Evolutionary conservation across 2,888 invertebrate genomes (phyloP), one percentile per base, ranked within the genome.

Genomic region (Noctua pronuba): DNA sequence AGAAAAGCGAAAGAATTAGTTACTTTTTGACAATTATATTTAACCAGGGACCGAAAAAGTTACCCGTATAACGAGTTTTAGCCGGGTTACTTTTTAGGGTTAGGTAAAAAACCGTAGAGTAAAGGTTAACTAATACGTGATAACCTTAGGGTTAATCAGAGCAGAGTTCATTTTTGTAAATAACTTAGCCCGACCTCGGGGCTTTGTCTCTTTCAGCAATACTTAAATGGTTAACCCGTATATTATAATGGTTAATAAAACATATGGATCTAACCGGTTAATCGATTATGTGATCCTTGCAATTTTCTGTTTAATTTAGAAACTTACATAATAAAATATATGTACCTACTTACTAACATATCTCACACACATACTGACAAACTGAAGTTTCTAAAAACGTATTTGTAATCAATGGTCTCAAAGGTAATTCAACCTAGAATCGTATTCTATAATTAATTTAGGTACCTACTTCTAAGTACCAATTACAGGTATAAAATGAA

Each of bases 371-470:
- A 71, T 1, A 31, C 65, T 8, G 31, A 79, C 82, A 62, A 28
- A 76, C 38, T 10, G 0, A 65, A 52, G 35, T 49, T 77, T 76
- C n/a, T 55, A 5, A 64, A 49, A 11, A 24, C 11, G 18, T 38
- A 70, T 7, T 49, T 58, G 11, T 31, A 80, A 55, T 46, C 46
- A 60, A 66, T 76, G 28, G 66, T 84, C 84, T 74, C 86, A 81
- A 60, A 74, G 75, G 80, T 73, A 86, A 86, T 76, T 75, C 81
- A 67, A 83, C 69, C 72, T 77, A 72, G 69, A 82, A 69, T 75
- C 65, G 75, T 77, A 71, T 75, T 74, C 75, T 78, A 77, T 83
- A 85, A 83, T 82, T 88, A 79, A 64, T 66, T 80, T 52, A 75
- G 66, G n/a, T 79, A 83, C n/a, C n/a, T n/a, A n/a, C 80, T 80